A percentile compares a stretch with the other conserved stretches of the same genome.
Evolutionary conservation across 2,113 vertebrate genomes (phyloP).

Genomic region (Crotalus helleri): DNA sequence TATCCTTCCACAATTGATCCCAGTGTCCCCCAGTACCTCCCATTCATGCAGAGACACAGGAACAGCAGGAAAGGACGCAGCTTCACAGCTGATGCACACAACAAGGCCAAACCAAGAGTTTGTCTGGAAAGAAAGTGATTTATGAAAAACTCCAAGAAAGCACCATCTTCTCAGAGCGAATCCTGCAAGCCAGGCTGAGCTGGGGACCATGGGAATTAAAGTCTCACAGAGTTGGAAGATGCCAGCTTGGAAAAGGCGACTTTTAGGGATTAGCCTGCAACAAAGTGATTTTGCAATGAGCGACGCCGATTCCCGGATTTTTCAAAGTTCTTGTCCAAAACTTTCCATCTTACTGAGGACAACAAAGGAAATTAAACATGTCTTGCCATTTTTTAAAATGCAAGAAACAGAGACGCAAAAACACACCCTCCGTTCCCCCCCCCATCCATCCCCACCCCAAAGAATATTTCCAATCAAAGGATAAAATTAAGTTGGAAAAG

Average conservation of each 20-base stretch:
- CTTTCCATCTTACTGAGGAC: background rate
- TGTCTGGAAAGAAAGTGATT: background rate
- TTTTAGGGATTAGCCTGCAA: background rate
- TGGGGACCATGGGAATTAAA: background rate
- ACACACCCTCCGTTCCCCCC: background rate
- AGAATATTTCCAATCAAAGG: slow-evolving; percentile 16
- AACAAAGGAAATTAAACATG: background rate
- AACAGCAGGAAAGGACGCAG: background rate
- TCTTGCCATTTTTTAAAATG: background rate
- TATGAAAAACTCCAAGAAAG: background rate
- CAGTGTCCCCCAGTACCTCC: background rate
- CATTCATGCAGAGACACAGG: background rate
- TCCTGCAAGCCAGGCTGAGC: background rate
- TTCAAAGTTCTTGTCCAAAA: background rate
- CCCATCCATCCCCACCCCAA: background rate
- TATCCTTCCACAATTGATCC: background rate
- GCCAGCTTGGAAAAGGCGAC: background rate
- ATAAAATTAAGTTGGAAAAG: slow-evolving; percentile 7
- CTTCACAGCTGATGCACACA: background rate
- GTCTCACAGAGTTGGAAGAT: background rate
- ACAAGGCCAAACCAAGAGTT: background rate
- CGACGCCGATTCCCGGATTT: background rate
- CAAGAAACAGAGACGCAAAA: slow-evolving; percentile 19
- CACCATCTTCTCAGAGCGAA: background rate
- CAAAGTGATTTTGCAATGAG: background rate